Base-by-base conservation (phyloP, 1,140 invertebrate genomes). In the Lamellibrachia luymesi region DNA sequence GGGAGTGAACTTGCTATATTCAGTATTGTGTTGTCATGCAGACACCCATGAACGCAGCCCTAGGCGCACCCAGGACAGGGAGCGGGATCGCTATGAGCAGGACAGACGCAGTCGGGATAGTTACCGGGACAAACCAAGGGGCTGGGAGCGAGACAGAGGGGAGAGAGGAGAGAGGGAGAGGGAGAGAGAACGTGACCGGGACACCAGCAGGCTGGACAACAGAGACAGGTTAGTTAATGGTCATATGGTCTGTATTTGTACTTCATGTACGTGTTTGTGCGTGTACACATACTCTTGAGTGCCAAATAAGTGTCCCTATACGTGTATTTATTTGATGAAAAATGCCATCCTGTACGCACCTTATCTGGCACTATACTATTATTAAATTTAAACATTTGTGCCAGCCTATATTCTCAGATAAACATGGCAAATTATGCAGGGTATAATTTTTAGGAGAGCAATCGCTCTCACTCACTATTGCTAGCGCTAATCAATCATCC, bases 1-100 rank as follows among this genome's bases (percentile, higher is more conserved):
- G 6, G 6, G 52, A 56, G 52, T 56, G 52, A 56, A 56, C 6
- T 6, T 56, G 13, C 52, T 56, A 7, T 56, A 13, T 56, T 6
- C 52, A 56, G 17, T 52, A 50, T 92, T 64, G 8, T 51, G n/a
- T 92, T 50, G 27, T 8, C 7, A 25, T 27, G 64, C 49, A 90
- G 25, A 91, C 17, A 92, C 92, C 7, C 80, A 52, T 92, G 93
- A 94, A 8, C 92, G 93, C 27, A 90, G 91, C 90, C 92, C 51
- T 13, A 92, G 50, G 92, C 51, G 94, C 50, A 38, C 51, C 91
- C 51, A 22, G 64, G 64, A 80, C 64, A 80, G 90, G 50, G 13
- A 90, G 93, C 49, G 80, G 80, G 27, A 56, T 91, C 90, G 91
- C 13, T 25, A 27, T 38, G 38, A 49, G 90, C 50, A 92, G 94